Evolutionary conservation across 2,113 vertebrate genomes (phyloP).

Genomic region (Ammodytes dubius): DNA sequence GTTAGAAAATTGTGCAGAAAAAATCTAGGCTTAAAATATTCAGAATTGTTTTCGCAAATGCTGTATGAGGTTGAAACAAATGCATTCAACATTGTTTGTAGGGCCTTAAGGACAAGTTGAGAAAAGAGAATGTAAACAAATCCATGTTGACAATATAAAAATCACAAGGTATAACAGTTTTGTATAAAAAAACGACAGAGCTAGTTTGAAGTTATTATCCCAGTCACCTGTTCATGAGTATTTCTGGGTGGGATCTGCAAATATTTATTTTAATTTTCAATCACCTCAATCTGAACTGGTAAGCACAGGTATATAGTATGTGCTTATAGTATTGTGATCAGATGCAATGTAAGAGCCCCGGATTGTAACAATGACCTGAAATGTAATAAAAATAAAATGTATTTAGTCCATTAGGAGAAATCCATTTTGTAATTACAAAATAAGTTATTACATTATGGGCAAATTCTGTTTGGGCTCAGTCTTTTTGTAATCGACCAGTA

Average conservation of each 20-base stretch:
- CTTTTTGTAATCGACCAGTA: no score
- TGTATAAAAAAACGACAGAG: background rate
- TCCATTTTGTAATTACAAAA: no score
- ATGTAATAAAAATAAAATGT: no score
- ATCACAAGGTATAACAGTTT: background rate
- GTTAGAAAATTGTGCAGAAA: background rate
- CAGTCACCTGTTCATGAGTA: background rate
- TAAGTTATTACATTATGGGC: no score
- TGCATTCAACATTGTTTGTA: constrained; percentile 3
- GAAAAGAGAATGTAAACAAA: constrained; percentile 37
- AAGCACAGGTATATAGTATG: background rate
- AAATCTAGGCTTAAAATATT: background rate
- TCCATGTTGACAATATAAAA: constrained; percentile 40
- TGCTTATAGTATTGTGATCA: background rate
- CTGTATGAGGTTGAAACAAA: background rate
- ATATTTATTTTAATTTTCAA: constrained; percentile 7
- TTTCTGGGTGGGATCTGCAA: background rate
- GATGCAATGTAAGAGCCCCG: background rate
- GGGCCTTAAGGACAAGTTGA: background rate
- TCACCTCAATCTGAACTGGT: constrained; percentile 2
- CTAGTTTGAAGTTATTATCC: background rate
- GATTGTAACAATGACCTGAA: no score
- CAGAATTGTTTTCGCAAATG: background rate
- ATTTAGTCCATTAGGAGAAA: no score
- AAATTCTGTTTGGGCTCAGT: no score